Evolutionary conservation across 2,113 vertebrate species (phyloP).

Genomic region (Tenebrosternarchus preto): DNA sequence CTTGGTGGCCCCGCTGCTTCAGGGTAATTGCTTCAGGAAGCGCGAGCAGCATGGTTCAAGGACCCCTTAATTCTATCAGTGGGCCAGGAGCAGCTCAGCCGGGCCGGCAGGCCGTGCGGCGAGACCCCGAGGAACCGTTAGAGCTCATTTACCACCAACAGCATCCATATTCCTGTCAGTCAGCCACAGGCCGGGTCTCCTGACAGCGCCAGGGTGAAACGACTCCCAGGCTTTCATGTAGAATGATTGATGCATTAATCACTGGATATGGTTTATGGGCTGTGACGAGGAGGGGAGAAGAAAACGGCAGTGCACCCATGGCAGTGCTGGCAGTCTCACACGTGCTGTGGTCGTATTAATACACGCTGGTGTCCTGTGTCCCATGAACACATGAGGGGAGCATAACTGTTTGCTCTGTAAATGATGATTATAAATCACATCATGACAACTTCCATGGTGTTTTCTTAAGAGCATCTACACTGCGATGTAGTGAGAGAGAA

Average conservation of each 20-base stretch:
- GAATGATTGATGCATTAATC: constrained; percentile 69
- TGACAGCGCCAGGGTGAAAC: constrained; percentile 57
- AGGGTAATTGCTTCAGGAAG: constrained; percentile 77
- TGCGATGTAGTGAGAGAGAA: neutral
- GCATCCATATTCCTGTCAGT: constrained; percentile 67
- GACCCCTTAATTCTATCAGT: constrained; percentile 73
- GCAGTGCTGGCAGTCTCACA: constrained; percentile 7
- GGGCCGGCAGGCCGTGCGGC: constrained; percentile 42
- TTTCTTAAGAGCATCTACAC: constrained; percentile 2
- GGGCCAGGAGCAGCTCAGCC: constrained; percentile 44
- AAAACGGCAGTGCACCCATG: constrained; percentile 17
- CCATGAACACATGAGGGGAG: neutral
- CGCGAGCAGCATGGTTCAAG: constrained; percentile 73
- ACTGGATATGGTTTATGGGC: constrained; percentile 57
- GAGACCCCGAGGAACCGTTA: constrained; percentile 66
- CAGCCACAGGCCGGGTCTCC: constrained; percentile 49
- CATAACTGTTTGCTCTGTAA: constrained; percentile 40
- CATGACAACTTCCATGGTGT: constrained; percentile 20
- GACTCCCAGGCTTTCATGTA: constrained; percentile 55
- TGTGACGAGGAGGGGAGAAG: constrained; percentile 48
- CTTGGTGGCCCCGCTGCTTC: constrained; percentile 62
- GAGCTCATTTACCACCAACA: constrained; percentile 65
- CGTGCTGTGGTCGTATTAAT: constrained; percentile 33
- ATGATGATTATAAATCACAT: constrained; percentile 41
- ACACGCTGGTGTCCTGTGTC: constrained; percentile 15